Conservation (phyloP, 35 echinoderm and acorn worm genomes). For the Holothuria glaberrima region DNA sequence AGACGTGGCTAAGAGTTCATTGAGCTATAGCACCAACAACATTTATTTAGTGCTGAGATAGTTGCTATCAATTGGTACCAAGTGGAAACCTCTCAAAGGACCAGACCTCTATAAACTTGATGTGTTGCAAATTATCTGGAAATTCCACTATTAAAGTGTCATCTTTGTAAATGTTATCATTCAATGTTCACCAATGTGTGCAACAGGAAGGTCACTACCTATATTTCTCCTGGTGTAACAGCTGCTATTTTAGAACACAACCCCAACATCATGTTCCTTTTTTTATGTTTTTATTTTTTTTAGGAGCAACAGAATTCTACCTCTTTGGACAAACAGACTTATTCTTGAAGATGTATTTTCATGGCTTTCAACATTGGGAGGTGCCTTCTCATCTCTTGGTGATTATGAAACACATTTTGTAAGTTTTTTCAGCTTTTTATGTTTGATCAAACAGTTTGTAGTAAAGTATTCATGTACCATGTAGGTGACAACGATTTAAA, state of each 20-base stretch:
- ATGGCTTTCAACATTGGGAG: slow-evolving; percentile 93
- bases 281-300: neutral
- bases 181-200: neutral
- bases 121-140: too few relatives aligned
- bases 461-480: too few relatives aligned
- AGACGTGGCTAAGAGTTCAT: too few relatives aligned
- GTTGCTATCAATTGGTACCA: too few relatives aligned
- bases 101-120: too few relatives aligned
- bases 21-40: too few relatives aligned
- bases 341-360: slow-evolving; percentile 91
- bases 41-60: too few relatives aligned
- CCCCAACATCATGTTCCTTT: neutral
- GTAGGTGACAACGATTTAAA: too few relatives aligned
- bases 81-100: too few relatives aligned
- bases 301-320: slow-evolving; percentile 84
- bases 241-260: neutral
- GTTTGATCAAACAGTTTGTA: too few relatives aligned
- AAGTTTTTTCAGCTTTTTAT: slow-evolving; percentile 18
- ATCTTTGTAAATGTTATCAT: too few relatives aligned
- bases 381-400: slow-evolving; percentile 91
- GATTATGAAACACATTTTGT: slow-evolving; percentile 82
- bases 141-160: too few relatives aligned
- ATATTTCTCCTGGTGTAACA: neutral
- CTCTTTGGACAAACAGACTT: slow-evolving; percentile 68
- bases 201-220: neutral